phyloP scores from a whole-genome alignment of 2,113 vertebrate species.

The Tachycineta bicolor region DNA sequence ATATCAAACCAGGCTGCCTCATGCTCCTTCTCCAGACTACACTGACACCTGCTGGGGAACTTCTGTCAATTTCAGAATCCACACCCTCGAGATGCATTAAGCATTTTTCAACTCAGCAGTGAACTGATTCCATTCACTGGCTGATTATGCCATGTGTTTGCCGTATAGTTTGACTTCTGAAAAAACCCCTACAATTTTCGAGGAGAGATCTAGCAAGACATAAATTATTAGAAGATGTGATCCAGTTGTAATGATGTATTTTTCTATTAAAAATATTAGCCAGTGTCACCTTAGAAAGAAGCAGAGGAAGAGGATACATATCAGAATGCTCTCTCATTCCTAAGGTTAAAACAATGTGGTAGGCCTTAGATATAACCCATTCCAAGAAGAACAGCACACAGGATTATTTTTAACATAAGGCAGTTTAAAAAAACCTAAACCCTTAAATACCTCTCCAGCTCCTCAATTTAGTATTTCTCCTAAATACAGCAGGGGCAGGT shows the following conservation, averaged over 20 bases:
- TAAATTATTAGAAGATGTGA: background rate
- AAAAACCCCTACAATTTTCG: background rate
- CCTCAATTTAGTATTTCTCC: background rate
- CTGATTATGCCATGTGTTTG: background rate
- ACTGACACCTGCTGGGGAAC: slow-evolving; percentile 49
- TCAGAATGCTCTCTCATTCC: background rate
- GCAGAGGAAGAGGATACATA: background rate
- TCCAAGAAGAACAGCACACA: background rate
- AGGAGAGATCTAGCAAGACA: background rate
- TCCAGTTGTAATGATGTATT: background rate
- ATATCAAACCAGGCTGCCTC: background rate
- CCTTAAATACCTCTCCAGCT: background rate
- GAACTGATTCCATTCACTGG: background rate
- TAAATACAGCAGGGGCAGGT: background rate
- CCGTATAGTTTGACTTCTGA: background rate
- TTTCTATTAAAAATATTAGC: background rate
- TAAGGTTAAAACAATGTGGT: background rate
- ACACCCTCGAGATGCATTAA: fast-evolving
- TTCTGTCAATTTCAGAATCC: background rate
- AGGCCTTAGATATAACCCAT: background rate
- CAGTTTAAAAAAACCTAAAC: background rate
- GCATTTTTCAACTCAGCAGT: background rate
- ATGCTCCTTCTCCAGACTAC: background rate
- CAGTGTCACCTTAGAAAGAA: background rate
- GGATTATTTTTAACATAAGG: background rate